Evolutionary conservation across 2,113 vertebrate species (phyloP).

Genomic region (Neodontobutis hainanensis): DNA sequence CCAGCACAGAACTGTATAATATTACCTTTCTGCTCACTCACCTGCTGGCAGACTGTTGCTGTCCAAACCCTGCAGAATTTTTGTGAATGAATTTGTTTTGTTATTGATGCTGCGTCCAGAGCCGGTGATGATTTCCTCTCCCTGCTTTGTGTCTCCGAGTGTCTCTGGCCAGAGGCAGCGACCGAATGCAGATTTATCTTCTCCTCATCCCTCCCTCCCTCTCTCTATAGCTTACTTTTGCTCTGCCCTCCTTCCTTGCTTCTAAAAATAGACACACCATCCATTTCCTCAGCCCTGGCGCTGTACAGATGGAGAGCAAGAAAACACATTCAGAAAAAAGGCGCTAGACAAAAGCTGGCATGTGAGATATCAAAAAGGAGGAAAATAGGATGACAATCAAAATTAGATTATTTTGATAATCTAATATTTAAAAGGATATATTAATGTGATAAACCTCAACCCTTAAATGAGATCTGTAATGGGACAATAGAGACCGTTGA

Average conservation of each 20-base stretch:
- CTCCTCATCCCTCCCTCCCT: constrained; percentile 55
- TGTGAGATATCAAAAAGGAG: neutral
- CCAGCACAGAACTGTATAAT: constrained; percentile 28
- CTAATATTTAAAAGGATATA: neutral
- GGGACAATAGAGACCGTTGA: neutral
- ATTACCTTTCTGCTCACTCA: constrained; percentile 50
- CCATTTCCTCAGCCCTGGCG: constrained; percentile 69
- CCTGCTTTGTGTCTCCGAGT: constrained; percentile 31
- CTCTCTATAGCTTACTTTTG: constrained; percentile 66
- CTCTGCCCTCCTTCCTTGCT: constrained; percentile 76
- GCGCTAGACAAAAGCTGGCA: neutral
- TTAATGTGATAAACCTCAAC: neutral
- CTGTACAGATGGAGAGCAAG: constrained; percentile 60
- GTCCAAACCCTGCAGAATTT: constrained; percentile 12
- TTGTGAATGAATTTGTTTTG: neutral
- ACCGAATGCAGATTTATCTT: constrained; percentile 70
- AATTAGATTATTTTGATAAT: neutral
- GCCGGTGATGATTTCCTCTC: constrained; percentile 37
- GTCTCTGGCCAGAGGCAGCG: constrained; percentile 66
- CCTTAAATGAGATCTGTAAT: neutral
- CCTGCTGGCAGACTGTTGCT: constrained; percentile 51
- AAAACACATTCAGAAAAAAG: constrained; percentile 42
- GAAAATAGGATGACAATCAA: neutral
- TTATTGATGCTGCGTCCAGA: constrained; percentile 26
- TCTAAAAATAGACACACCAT: constrained; percentile 84